phyloP scores from a whole-genome alignment of 2,113 vertebrate species.

The Myotis lucifugus region DNA sequence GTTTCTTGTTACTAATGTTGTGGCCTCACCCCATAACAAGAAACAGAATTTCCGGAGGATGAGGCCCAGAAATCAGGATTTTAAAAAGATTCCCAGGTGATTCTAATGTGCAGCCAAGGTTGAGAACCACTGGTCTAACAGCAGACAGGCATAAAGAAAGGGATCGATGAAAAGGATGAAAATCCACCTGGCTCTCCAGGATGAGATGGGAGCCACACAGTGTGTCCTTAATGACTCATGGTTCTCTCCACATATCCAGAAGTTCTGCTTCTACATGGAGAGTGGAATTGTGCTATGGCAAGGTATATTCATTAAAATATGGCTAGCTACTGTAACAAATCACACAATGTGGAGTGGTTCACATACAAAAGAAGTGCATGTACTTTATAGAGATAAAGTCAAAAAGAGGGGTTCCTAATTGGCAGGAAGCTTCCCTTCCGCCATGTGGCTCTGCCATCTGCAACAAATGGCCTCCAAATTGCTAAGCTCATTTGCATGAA shows the following conservation, averaged over 20 bases:
- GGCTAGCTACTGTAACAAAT: background rate
- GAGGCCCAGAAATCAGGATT: no score
- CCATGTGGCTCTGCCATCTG: background rate
- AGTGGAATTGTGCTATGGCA: background rate
- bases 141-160: background rate
- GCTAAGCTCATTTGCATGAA: background rate
- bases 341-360: background rate
- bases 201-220: background rate
- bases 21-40: no score
- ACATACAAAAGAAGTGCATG: background rate
- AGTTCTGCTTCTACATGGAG: background rate
- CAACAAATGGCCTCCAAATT: background rate
- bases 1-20: no score
- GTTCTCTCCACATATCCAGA: background rate
- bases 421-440: background rate
- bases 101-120: no score
- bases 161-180: background rate
- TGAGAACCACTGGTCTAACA: background rate
- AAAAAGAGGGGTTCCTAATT: slow-evolving; percentile 4
- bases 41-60: no score
- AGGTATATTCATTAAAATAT: background rate
- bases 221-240: background rate
- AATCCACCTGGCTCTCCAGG: background rate
- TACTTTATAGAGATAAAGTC: background rate
- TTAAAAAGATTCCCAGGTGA: no score